Evolutionary conservation across 2,888 invertebrate species (phyloP), one percentile per base, ranked within the genome.

Genomic region (Anoncus sp.): DNA sequence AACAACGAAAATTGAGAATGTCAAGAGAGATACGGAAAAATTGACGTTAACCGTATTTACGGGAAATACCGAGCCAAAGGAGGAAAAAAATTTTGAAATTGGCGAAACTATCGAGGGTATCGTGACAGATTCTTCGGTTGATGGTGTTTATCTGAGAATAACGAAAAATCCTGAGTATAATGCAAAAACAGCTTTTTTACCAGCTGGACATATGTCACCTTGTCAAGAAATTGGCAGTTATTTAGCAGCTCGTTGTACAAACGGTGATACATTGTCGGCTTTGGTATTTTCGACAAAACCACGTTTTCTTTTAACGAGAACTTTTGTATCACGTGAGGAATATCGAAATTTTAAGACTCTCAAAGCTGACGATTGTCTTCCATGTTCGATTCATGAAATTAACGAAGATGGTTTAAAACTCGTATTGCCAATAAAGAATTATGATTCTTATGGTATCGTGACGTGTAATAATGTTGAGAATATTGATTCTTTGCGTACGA

Each of bases 171-270:
- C 77, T 18, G 79, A 83, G 12, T 47, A 71, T 9, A 51, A 45
- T 10, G 22, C 63, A 1, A 69, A 47, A 22, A 84, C 73, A 0
- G 90, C 81, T 16, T 90, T 87, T 60, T 77, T 91, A 18, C 91
- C 91, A 3, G 83, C 89, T 0, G 88, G 88, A 3, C 90, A 90
- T 47, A 82, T 91, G 79, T 83, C 90, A 0, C 89, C 88, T 0
- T 89, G 87, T 69, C 43, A 79, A 5, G 85, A 90, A 47, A 53
- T 89, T 3, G 90, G 86, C 2, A 81, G 75, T 69, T 73, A 86
- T 43, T 49, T 90, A 7, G 84, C 88, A 7, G 79, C 85, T 0
- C 87, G 83, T 77, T 85, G 67, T 4, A 75, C 82, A 14, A 80
- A 86, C 10, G 90, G 90, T 0, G 85, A 88, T n/a, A 77, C 70